phyloP scores from a whole-genome alignment of 2,888 invertebrate species.

The Eumerus sabulonum region DNA sequence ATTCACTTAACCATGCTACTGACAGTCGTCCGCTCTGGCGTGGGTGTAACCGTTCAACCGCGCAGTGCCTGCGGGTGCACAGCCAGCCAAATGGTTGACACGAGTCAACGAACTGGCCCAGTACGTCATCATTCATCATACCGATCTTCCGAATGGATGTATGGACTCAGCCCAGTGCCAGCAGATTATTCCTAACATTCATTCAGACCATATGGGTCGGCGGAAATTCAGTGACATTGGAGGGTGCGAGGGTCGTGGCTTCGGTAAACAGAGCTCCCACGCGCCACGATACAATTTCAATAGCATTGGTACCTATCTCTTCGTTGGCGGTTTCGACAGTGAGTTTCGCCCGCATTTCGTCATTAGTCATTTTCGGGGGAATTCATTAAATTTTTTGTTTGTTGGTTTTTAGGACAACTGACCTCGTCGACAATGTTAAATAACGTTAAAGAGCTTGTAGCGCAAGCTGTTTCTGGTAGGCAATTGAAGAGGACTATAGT shows the following conservation, averaged over 20 bases:
- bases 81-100: slow-evolving; percentile 78
- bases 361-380: background rate
- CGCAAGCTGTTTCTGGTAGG: slow-evolving; percentile 82
- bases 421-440: slow-evolving; percentile 82
- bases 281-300: slow-evolving; percentile 83
- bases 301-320: slow-evolving; percentile 85
- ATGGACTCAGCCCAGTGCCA: slow-evolving; percentile 80
- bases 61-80: slow-evolving; percentile 82
- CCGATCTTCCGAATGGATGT: slow-evolving; percentile 83
- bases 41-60: slow-evolving; percentile 73
- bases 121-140: slow-evolving; percentile 86
- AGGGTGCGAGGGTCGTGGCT: slow-evolving; percentile 86
- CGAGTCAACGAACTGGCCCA: slow-evolving; percentile 81
- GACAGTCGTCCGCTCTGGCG: slow-evolving; percentile 37
- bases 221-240: slow-evolving; percentile 85
- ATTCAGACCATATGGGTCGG: slow-evolving; percentile 82
- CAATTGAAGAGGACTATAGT: slow-evolving; percentile 81
- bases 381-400: background rate
- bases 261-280: slow-evolving; percentile 85
- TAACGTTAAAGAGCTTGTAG: slow-evolving; percentile 82
- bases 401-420: slow-evolving; percentile 43
- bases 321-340: slow-evolving; percentile 81
- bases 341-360: slow-evolving; percentile 35
- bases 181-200: slow-evolving; percentile 83
- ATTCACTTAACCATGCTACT: too few relatives aligned